Evolutionary conservation across 2,113 vertebrate species (phyloP).

Genomic region (Podiceps cristatus): DNA sequence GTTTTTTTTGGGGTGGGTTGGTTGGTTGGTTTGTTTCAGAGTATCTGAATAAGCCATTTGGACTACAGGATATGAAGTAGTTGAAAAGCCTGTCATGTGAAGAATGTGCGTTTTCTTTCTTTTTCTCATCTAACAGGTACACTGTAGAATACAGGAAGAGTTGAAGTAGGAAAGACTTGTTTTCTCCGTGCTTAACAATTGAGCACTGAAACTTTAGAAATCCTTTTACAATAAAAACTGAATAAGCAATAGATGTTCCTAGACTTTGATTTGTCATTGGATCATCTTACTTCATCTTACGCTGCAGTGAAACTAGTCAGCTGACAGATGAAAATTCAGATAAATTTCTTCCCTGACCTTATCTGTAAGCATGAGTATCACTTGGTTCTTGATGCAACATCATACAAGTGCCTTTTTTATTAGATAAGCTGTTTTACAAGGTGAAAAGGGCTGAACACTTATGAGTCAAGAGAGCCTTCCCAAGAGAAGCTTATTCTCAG

Average conservation of each 20-base stretch:
- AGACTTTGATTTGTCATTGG: not conserved
- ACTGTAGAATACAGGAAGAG: not conserved
- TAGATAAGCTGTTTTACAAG: not conserved
- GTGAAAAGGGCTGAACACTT: not conserved
- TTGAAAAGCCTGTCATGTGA: not conserved
- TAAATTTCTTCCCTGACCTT: not conserved
- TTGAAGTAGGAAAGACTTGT: not conserved
- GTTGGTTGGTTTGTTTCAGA: not conserved
- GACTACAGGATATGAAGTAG: not conserved
- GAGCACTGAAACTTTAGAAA: not conserved
- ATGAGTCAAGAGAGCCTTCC: not conserved
- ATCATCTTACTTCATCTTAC: not conserved
- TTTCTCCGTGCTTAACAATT: not conserved
- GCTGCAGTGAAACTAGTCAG: not conserved
- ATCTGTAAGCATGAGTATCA: not conserved
- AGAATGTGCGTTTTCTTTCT: accelerated
- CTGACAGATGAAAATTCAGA: not conserved
- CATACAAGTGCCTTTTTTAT: not conserved
- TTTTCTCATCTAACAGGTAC: not conserved
- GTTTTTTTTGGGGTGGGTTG: too few relatives aligned
- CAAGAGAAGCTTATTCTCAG: not conserved
- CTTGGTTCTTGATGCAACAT: not conserved
- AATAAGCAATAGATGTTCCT: not conserved
- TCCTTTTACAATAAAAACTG: not conserved
- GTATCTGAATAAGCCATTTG: not conserved